Evolutionary conservation across 2,113 vertebrate species (phyloP).

Genomic region (Clarias batrachus): DNA sequence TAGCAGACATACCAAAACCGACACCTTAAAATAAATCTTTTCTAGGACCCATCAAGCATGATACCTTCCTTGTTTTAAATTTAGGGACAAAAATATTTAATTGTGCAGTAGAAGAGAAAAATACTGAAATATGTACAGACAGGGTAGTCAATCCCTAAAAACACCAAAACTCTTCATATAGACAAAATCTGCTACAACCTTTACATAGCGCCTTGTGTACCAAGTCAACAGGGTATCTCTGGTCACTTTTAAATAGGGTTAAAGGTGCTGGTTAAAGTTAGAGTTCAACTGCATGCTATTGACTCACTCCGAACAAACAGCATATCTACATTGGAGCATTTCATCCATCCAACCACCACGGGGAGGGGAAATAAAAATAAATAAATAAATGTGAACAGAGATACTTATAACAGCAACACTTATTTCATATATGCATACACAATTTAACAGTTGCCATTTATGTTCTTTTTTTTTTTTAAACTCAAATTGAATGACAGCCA

Average conservation of each 20-base stretch:
- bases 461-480: no score
- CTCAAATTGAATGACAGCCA: no score
- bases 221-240: not conserved
- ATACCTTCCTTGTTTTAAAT: conserved; percentile 5
- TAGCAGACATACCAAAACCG: not conserved
- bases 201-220: not conserved
- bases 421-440: not conserved
- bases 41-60: conserved; percentile 17
- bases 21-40: conserved; percentile 32
- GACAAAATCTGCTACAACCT: not conserved
- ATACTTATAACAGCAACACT: not conserved
- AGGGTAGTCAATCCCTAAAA: not conserved
- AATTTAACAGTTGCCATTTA: no score
- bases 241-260: not conserved
- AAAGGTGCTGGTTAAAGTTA: not conserved
- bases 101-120: not conserved
- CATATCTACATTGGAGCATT: not conserved
- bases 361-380: not conserved
- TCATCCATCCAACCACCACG: not conserved
- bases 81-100: not conserved
- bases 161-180: not conserved
- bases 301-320: not conserved
- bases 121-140: conserved; percentile 22
- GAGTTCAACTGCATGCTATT: not conserved
- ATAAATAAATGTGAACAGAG: not conserved